Evolutionary conservation across 2,888 invertebrate species (phyloP).

Genomic region (Adela reaumurella): DNA sequence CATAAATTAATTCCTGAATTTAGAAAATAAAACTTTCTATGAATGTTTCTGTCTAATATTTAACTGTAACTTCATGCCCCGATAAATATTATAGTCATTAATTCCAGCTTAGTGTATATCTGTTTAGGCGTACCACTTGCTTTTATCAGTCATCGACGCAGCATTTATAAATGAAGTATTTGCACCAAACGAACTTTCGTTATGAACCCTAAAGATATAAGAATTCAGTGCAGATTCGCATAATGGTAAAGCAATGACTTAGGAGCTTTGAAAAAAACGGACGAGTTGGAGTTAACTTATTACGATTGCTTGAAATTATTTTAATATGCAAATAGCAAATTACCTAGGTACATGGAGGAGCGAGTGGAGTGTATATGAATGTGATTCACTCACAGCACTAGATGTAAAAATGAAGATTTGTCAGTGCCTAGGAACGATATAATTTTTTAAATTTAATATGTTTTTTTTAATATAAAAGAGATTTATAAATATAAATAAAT

Average conservation of each 20-base stretch:
- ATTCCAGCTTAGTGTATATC: conserved; percentile 57
- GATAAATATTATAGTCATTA: conserved; percentile 58
- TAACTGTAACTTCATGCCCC: conserved; percentile 57
- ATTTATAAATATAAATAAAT: too few species aligned
- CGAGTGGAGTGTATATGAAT: too few species aligned
- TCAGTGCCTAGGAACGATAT: too few species aligned
- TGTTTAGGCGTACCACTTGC: conserved; percentile 54
- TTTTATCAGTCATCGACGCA: conserved; percentile 54
- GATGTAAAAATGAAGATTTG: too few species aligned
- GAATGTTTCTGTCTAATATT: conserved; percentile 25
- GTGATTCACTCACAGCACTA: too few species aligned
- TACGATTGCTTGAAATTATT: conserved; percentile 55
- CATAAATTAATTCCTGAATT: too few species aligned
- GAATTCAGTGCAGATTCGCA: not conserved
- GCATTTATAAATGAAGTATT: not conserved
- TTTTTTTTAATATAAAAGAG: too few species aligned
- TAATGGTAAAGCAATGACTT: not conserved
- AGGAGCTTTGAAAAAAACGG: not conserved
- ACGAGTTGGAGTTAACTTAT: conserved; percentile 35
- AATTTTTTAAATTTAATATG: too few species aligned
- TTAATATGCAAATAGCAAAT: conserved; percentile 56
- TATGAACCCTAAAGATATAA: not conserved
- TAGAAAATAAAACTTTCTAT: too few species aligned
- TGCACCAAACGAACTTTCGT: not conserved
- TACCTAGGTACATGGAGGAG: not conserved